Evolutionary conservation across 37 sponge, comb jelly and placozoan genomes (phyloP).

Genomic region (Aplysina aerophoba): DNA sequence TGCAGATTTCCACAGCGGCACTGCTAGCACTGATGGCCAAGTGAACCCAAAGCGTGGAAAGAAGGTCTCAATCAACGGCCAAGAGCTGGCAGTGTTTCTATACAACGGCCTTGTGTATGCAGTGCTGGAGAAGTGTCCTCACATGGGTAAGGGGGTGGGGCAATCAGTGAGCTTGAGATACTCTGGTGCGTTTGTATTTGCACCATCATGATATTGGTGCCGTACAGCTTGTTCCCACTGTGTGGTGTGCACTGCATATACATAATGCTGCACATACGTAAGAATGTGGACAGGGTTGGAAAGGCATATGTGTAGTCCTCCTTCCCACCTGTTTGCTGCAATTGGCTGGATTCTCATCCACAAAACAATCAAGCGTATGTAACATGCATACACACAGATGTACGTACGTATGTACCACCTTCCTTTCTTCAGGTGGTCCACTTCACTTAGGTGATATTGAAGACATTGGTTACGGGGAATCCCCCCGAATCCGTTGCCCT

Average conservation of each 20-base stretch:
- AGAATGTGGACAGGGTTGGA: not conserved
- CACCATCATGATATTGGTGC: no score
- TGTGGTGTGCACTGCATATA: no score
- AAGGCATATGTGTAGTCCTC: not conserved
- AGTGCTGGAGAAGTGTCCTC: constrained; percentile 59
- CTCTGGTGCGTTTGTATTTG: no score
- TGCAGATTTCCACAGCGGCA: not conserved
- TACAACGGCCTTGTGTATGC: constrained; percentile 36
- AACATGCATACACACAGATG: no score
- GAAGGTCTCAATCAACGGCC: constrained; percentile 40
- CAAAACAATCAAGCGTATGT: no score
- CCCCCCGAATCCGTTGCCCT: constrained; percentile 51
- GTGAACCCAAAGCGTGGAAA: constrained; percentile 33
- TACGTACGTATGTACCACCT: no score
- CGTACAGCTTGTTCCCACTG: no score
- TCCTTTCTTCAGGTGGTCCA: constrained; percentile 53
- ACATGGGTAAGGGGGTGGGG: constrained; percentile 42
- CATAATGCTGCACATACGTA: not conserved
- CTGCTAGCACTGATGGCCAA: not conserved
- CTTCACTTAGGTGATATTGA: constrained; percentile 70
- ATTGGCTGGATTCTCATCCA: not conserved
- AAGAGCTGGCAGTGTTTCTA: constrained; percentile 48
- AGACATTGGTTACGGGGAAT: constrained; percentile 37
- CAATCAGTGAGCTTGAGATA: no score
- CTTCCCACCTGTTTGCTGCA: not conserved